Evolutionary conservation across 2,113 vertebrate genomes (phyloP).

Genomic region (Cinclus cinclus): DNA sequence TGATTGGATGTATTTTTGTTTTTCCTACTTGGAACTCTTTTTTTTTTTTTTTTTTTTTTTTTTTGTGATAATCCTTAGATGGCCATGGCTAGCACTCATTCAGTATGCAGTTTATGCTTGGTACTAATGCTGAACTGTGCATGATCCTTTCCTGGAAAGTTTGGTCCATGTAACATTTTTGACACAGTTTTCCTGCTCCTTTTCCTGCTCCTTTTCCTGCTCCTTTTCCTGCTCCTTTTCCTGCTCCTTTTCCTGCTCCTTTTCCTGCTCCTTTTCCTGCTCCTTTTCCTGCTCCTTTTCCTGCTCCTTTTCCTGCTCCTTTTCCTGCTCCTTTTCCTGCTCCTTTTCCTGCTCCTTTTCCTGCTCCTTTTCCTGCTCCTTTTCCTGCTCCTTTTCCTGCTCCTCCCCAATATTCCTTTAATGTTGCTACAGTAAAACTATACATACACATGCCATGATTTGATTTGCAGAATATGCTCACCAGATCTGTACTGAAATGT

Average conservation of each 20-base stretch:
- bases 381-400: too few relatives aligned
- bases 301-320: too few relatives aligned
- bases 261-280: too few relatives aligned
- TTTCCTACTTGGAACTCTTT: not conserved
- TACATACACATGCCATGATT: not conserved
- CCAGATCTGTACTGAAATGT: conserved; percentile 17
- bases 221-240: too few relatives aligned
- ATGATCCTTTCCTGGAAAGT: conserved; percentile 10
- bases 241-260: too few relatives aligned
- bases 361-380: too few relatives aligned
- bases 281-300: too few relatives aligned
- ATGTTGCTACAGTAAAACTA: not conserved
- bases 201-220: too few relatives aligned
- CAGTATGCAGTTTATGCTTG: not conserved
- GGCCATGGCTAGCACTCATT: not conserved
- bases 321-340: too few relatives aligned
- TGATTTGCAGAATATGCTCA: conserved; percentile 16
- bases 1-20: not conserved
- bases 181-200: not conserved
- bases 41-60: not conserved
- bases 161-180: not conserved
- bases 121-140: conserved; percentile 13
- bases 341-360: too few relatives aligned
- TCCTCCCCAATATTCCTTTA: not conserved
- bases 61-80: not conserved